Evolutionary conservation across 2,888 invertebrate genomes (phyloP).

Genomic region (Scaptomyza polygonia): DNA sequence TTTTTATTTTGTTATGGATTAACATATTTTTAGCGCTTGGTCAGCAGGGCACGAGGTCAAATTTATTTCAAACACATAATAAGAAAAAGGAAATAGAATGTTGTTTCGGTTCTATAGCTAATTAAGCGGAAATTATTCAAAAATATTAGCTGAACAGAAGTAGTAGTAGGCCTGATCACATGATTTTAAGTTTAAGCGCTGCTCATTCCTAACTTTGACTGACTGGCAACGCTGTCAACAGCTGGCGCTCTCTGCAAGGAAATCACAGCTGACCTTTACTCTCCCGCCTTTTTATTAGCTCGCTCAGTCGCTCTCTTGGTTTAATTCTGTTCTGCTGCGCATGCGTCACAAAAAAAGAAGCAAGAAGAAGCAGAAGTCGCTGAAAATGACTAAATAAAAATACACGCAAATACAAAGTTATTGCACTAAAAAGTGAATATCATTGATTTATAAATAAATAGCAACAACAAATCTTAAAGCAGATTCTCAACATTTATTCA

Average conservation of each 20-base stretch:
- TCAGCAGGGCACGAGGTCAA: conserved; percentile 80
- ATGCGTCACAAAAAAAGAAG: conserved; percentile 36
- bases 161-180: too few relatives aligned
- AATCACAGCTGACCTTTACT: conserved; percentile 31
- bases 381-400: conserved; percentile 31
- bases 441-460: conserved; percentile 14
- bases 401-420: conserved; percentile 8
- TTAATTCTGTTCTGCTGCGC: conserved; percentile 28
- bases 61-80: conserved; percentile 36
- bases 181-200: neutral
- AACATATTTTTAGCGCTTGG: conserved; percentile 63
- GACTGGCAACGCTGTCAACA: conserved; percentile 49
- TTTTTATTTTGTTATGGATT: conserved; percentile 39
- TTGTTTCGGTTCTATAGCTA: conserved; percentile 34
- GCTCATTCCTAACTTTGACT: neutral
- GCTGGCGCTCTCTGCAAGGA: conserved; percentile 35
- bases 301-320: neutral
- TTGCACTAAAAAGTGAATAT: conserved; percentile 16
- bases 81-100: conserved; percentile 69
- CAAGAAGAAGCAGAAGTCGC: conserved; percentile 22
- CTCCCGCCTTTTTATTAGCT: conserved; percentile 10
- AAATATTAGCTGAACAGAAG: conserved; percentile 12
- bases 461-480: neutral
- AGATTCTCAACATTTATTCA: neutral
- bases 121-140: conserved; percentile 54